Conservation (phyloP, 2,888 invertebrate genomes). For the Morpho helenor region DNA sequence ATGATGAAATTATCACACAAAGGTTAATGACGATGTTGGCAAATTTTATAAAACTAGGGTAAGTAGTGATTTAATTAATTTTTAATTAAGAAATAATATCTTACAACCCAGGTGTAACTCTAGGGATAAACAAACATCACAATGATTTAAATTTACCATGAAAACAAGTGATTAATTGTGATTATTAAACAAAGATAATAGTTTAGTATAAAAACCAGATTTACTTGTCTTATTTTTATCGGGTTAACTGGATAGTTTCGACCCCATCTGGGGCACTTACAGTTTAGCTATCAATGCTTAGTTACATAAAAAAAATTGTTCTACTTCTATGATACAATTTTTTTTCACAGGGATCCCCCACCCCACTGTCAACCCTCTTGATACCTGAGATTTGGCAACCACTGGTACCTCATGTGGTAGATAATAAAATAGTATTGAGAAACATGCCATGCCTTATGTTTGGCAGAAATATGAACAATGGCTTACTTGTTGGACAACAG, state of each 20-base stretch:
- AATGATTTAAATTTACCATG: too few relatives aligned
- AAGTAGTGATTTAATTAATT: slow-evolving; percentile 30
- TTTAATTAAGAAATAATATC: background rate
- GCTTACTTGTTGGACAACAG: slow-evolving; percentile 30
- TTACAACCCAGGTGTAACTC: too few relatives aligned
- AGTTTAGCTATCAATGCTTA: too few relatives aligned
- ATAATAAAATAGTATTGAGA: slow-evolving; percentile 33
- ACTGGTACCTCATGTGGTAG: slow-evolving; percentile 22
- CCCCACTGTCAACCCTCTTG: slow-evolving; percentile 51
- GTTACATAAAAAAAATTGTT: too few relatives aligned
- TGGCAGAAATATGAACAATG: slow-evolving; percentile 36
- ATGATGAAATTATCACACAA: slow-evolving; percentile 35
- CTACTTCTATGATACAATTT: too few relatives aligned
- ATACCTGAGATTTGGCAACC: slow-evolving; percentile 61
- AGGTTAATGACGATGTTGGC: slow-evolving; percentile 44
- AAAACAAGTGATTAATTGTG: too few relatives aligned
- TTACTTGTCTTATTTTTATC: too few relatives aligned
- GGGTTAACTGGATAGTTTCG: too few relatives aligned
- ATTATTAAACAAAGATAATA: too few relatives aligned
- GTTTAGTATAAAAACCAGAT: too few relatives aligned
- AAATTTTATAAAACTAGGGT: slow-evolving; percentile 63
- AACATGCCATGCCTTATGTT: slow-evolving; percentile 41
- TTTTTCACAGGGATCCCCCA: slow-evolving; percentile 35
- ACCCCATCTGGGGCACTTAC: too few relatives aligned
- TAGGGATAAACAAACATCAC: too few relatives aligned